These are phyloP conservation scores for Chydorus sphaericus DNA, from an alignment of 2,888 invertebrate genomes.

Conservation along the genomic window DNA sequence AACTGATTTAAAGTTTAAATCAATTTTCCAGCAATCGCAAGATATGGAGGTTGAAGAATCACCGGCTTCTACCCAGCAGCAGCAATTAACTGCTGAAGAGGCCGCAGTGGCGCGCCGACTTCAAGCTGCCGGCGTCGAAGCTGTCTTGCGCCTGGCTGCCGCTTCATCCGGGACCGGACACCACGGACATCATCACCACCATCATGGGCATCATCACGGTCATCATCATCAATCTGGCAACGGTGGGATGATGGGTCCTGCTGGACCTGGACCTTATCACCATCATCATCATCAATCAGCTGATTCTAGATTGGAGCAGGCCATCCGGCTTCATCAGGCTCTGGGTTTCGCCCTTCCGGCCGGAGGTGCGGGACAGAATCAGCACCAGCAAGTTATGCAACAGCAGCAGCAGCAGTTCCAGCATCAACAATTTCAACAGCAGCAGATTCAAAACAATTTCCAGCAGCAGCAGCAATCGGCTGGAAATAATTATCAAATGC, in stretches of 20 bases:
- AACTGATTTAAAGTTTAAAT: too few species aligned
- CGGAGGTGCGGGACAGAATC: constrained; percentile 18
- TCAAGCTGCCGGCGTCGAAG: constrained; percentile 15
- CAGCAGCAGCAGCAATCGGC: constrained; percentile 10
- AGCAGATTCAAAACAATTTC: background rate
- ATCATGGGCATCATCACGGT: background rate
- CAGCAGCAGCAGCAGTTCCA: constrained; percentile 21
- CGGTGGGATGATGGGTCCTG: too few species aligned
- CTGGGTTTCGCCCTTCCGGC: constrained; percentile 55
- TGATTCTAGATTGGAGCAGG: constrained; percentile 51
- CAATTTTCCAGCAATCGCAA: too few species aligned
- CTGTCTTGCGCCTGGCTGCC: constrained; percentile 15
- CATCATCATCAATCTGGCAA: background rate
- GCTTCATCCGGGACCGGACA: constrained; percentile 17
- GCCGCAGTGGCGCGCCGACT: constrained; percentile 13
- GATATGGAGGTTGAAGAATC: background rate
- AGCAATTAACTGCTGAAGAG: constrained; percentile 11
- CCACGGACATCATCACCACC: too few species aligned
- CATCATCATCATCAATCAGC: too few species aligned
- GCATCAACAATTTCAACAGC: constrained; percentile 12
- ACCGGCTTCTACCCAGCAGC: background rate
- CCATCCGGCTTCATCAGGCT: constrained; percentile 62
- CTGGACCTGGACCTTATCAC: constrained; percentile 4
- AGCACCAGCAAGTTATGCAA: constrained; percentile 21
- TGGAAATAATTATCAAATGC: too few species aligned